Evolutionary conservation across 1,140 invertebrate species (phyloP), one percentile per base, ranked within the genome.

Genomic region (Papilio dardanus): DNA sequence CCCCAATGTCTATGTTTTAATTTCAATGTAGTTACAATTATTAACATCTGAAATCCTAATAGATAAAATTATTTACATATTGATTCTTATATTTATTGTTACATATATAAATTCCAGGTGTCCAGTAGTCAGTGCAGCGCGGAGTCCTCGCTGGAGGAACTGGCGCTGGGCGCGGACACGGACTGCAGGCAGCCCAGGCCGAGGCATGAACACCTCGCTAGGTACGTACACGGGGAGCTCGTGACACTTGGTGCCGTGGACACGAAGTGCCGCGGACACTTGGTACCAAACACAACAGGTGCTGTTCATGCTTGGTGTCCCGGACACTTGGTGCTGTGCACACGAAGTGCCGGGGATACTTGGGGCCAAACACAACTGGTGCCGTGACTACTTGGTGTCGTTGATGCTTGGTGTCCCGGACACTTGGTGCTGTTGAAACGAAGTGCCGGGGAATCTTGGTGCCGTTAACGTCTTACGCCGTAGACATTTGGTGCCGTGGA

Each of bases 171-270:
- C 24, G 89, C 89, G 58, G 86, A 87, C 74, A 86, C 92, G 2
- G 92, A 91, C 81, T 93, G 92, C 82, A 88, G 89, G 79, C 93
- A 93, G 75, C 89, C 91, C 83, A 94, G 93, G 83, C 92, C 88
- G 75, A 89, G 90, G 81, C 88, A 90, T 76, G 88, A 89, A 46
- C 76, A 81, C 74, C 37, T 46, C 67, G 75, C 74, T 58, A 40
- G 79, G 83, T 74, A 74, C 81, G 84, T 83, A 83, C 74, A 14
- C 42, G 2, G 21, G 21, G 54, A 21, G 24, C 42, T 1, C 8
- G 12, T 24, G 30, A 68, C n/a, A 14, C 7, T 8, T 31, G 12
- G 54, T 28, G 30, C 42, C 8, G 21, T 19, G 31, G 21, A 68
- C 12, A 7, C 3, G 4, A 28, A 24, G 54, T 21, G 31, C 35